Percentiles rank a stretch among this genome's conserved stretches.
Conservation (phyloP, 2,113 vertebrate species). For the Murina feae region DNA sequence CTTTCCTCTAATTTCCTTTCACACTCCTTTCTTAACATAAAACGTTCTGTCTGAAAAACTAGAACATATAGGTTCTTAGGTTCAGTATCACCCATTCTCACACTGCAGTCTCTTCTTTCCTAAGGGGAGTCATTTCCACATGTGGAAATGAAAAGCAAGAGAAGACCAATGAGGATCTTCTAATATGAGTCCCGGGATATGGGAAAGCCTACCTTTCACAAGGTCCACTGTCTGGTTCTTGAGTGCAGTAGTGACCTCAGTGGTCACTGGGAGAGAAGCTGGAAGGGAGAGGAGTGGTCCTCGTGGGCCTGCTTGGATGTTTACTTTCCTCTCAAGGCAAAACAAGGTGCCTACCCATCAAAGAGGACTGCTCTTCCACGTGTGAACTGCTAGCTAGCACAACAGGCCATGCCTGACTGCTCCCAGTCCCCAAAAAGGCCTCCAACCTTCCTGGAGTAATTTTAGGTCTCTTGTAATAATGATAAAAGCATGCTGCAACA, state of each 20-base stretch:
- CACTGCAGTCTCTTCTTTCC: background rate
- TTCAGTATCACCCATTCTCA: background rate
- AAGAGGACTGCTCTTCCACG: no score
- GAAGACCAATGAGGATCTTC: background rate
- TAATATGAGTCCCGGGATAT: background rate
- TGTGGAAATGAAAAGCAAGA: background rate
- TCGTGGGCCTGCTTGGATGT: background rate
- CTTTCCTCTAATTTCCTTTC: conserved; percentile 3
- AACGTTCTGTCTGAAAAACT: background rate
- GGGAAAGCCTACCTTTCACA: accelerated
- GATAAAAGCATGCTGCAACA: background rate
- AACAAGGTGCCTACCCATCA: background rate
- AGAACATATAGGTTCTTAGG: background rate
- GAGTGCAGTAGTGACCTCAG: background rate
- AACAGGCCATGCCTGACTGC: accelerated
- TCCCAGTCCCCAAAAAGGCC: background rate
- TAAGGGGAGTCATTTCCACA: background rate
- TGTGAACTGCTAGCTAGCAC: background rate
- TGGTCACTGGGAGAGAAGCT: background rate
- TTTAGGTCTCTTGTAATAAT: background rate
- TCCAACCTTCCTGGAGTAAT: background rate
- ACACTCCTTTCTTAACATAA: background rate
- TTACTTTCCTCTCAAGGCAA: background rate
- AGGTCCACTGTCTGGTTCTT: accelerated
- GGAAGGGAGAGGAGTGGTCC: background rate